A percentile compares a stretch with the other conserved stretches of the same genome.
These are phyloP conservation scores for Pagetopsis macropterus DNA, from an alignment of 2,797 vertebrate genomes.

Conservation along the genomic window DNA sequence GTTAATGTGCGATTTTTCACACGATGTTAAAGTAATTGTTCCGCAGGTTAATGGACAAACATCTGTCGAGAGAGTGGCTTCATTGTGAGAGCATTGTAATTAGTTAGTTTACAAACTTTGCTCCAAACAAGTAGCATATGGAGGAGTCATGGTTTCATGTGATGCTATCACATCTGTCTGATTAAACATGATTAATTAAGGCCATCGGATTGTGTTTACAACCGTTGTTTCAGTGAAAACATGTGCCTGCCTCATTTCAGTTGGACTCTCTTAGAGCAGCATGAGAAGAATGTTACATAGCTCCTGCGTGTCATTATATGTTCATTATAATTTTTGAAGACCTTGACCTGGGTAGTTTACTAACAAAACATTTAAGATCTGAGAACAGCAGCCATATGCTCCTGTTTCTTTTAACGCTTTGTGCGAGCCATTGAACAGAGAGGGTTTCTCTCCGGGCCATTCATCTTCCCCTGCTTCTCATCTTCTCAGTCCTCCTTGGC, in stretches of 20 bases:
- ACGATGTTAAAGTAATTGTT: conserved; percentile 56
- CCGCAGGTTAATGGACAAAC: conserved; percentile 72
- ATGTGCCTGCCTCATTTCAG: conserved; percentile 25
- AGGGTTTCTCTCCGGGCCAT: conserved; percentile 77
- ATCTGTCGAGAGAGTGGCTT: conserved; percentile 70
- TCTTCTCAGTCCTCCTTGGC: conserved; percentile 63
- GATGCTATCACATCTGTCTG: conserved; percentile 75
- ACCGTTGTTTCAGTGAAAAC: conserved; percentile 47
- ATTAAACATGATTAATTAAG: conserved; percentile 79
- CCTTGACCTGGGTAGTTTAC: conserved; percentile 49
- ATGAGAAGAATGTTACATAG: conserved; percentile 4
- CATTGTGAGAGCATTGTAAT: conserved; percentile 69
- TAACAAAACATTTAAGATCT: conserved; percentile 57
- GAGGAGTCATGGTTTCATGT: conserved; percentile 72
- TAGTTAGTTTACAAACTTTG: conserved; percentile 71
- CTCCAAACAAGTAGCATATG: conserved; percentile 81
- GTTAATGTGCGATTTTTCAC: conserved; percentile 48
- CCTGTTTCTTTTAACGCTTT: conserved; percentile 64
- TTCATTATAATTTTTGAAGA: not conserved
- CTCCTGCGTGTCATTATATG: conserved; percentile 8
- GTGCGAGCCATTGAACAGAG: conserved; percentile 54
- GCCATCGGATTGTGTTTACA: conserved; percentile 64
- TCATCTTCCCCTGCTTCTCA: conserved; percentile 72
- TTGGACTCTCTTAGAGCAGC: conserved; percentile 18
- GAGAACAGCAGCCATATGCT: conserved; percentile 69